phyloP scores from a whole-genome alignment of 2,113 vertebrate genomes.

The Nothoprocta perdicaria region DNA sequence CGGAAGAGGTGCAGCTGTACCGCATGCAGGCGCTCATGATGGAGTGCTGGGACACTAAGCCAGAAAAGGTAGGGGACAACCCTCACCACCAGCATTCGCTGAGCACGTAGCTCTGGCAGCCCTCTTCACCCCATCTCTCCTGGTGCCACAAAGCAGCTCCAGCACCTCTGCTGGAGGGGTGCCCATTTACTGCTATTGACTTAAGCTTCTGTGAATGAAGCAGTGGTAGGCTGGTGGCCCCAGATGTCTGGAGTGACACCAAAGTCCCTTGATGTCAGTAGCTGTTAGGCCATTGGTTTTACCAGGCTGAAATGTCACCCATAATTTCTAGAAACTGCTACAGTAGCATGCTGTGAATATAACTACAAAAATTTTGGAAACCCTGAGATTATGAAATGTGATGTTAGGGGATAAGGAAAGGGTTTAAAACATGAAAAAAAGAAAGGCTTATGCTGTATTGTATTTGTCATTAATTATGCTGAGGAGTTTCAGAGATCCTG shows the following conservation, averaged over 20 bases:
- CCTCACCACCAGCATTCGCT: not conserved
- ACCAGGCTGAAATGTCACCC: not conserved
- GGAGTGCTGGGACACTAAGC: constrained; percentile 96
- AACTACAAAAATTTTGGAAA: not conserved
- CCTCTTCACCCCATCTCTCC: not conserved
- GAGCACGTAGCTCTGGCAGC: not conserved
- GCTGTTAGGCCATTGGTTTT: constrained; percentile 27
- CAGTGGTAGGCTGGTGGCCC: not conserved
- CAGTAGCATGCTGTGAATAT: not conserved
- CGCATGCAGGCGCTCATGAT: constrained; percentile 88
- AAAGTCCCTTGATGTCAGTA: not conserved
- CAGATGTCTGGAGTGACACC: not conserved
- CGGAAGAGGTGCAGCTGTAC: constrained; percentile 90
- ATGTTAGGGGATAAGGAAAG: not conserved
- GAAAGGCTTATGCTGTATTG: not conserved
- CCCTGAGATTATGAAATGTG: not conserved
- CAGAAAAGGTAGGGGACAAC: constrained; percentile 87
- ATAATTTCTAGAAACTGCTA: not conserved
- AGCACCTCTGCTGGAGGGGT: not conserved
- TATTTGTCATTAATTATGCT: not conserved
- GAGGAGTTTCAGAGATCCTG: not conserved
- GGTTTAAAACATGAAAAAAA: not conserved
- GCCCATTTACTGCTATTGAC: not conserved
- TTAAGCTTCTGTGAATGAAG: constrained; percentile 26
- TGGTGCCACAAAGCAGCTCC: not conserved